A percentile compares a stretch with the other conserved stretches of the same genome.
phyloP scores from a whole-genome alignment of 2,113 vertebrate genomes.

The Furnarius figulus region DNA sequence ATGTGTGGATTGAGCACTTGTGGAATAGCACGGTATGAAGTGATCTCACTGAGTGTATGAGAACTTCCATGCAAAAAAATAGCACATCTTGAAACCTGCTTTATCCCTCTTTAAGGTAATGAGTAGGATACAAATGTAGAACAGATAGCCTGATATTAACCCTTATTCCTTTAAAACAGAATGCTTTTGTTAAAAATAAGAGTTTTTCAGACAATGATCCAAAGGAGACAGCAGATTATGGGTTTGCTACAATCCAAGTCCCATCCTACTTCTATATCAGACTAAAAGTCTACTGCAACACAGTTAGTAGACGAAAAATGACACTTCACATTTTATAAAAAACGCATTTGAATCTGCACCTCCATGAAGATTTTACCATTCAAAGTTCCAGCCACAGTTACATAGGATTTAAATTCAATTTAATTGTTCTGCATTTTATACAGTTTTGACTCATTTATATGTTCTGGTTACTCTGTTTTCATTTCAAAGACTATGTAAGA shows the following conservation, averaged over 20 bases:
- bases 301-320: not conserved
- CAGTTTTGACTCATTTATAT: not conserved
- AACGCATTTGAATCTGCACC: not conserved
- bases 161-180: not conserved
- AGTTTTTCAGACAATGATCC: not conserved
- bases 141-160: not conserved
- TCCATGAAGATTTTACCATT: not conserved
- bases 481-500: not conserved
- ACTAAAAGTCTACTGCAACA: not conserved
- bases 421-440: not conserved
- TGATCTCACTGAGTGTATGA: not conserved
- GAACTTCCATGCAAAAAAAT: not conserved
- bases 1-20: not conserved
- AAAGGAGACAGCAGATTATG: not conserved
- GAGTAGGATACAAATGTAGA: not conserved
- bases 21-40: not conserved
- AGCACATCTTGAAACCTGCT: not conserved
- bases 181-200: not conserved
- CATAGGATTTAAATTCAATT: not conserved
- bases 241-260: not conserved
- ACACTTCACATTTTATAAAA: not conserved
- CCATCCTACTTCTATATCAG: not conserved
- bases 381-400: not conserved
- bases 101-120: not conserved
- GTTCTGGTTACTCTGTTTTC: not conserved